Evolutionary conservation across 2,113 vertebrate species (phyloP).

Genomic region (Brachionichthys hirsutus): DNA sequence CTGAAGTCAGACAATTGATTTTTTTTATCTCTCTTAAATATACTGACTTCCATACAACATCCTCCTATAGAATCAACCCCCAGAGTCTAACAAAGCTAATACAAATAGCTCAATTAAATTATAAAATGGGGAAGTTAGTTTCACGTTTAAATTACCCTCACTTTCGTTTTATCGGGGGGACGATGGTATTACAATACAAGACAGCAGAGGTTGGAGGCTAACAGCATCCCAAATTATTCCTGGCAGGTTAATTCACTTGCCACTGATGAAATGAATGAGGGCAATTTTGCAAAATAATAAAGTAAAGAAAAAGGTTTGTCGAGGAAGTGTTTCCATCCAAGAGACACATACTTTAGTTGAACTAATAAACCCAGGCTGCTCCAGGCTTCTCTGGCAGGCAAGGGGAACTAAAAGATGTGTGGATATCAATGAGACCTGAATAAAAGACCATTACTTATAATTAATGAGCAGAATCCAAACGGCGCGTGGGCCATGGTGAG

Average conservation of each 20-base stretch:
- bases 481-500: conserved; percentile 61
- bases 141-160: conserved; percentile 86
- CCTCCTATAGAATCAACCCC: conserved; percentile 84
- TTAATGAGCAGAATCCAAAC: conserved; percentile 76
- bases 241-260: conserved; percentile 88
- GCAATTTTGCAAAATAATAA: conserved; percentile 94
- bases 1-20: conserved; percentile 78
- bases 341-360: conserved; percentile 72
- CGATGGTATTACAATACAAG: conserved; percentile 77
- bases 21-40: conserved; percentile 74
- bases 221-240: conserved; percentile 84
- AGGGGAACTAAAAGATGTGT: conserved; percentile 69
- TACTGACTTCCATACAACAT: conserved; percentile 78
- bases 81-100: conserved; percentile 84
- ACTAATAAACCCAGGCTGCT: conserved; percentile 73
- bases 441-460: conserved; percentile 79
- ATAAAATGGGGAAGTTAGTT: conserved; percentile 84
- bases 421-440: conserved; percentile 75
- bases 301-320: conserved; percentile 74
- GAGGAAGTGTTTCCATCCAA: conserved; percentile 74
- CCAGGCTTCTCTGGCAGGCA: conserved; percentile 63
- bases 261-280: conserved; percentile 88
- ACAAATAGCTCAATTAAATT: conserved; percentile 92
- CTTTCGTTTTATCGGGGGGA: conserved; percentile 80
- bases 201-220: conserved; percentile 78